Evolutionary conservation across 2,888 invertebrate species (phyloP), one percentile per base, ranked within the genome.

Genomic region (Habroteleia sp.): DNA sequence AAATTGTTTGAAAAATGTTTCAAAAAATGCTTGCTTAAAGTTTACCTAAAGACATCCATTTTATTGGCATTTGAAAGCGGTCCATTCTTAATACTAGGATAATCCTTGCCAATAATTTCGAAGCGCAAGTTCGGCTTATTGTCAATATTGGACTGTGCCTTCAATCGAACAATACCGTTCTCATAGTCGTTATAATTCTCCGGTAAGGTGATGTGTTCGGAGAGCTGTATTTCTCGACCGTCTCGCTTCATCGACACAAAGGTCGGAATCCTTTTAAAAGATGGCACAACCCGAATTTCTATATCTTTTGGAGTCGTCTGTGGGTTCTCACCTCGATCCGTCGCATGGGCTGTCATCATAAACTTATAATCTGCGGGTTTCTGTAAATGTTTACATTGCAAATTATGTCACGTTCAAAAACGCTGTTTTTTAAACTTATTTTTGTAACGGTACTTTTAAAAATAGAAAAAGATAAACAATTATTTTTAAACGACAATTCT

Each of bases 261-360:
- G 41, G 92, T 91, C 25, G 95, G 96, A 77, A 94, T 94, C 88
- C 95, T 96, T 90, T 94, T 95, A 87, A 94, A 94, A n/a, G 95
- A 95, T 83, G 94, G 95, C 3, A 96, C 95, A 17, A 97, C 95
- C 77, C 92, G 92, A 78, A 98, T 95, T 79, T 94, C 93, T 74
- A 98, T 92, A 84, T 93, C 93, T 74, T 95, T 96, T 52, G 92
- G 91, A 77, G 93, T 93, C 82, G 92, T 91, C 82, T 92, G 92
- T 4, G 92, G 90, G 6, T 90, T 90, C 11, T 89, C 88, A 0
- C 96, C 96, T 87, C 92, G 92, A 89, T 97, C 96, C 79, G 91
- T 91, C n/a, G 96, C 96, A 76, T 91, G 91, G 5, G 95, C 95
- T 78, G 91, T 91, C 85, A 95, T 91, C 77, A 90, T 91, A 85